A percentile compares a stretch with the other conserved stretches of the same genome.
These are phyloP conservation scores for Nerophis lumbriciformis DNA, from an alignment of 2,113 vertebrate species.

Conservation along the genomic window DNA sequence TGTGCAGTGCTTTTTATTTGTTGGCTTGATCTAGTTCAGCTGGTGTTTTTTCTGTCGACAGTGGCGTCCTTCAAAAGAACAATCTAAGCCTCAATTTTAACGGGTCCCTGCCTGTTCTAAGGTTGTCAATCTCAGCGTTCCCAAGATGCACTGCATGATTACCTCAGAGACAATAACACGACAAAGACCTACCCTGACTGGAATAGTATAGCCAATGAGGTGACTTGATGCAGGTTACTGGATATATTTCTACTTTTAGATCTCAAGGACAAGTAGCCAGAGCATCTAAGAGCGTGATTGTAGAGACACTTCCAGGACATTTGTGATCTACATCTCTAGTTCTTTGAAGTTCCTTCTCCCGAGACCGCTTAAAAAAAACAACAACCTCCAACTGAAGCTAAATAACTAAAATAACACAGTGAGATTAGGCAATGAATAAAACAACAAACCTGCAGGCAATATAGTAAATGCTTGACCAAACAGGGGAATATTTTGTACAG, in stretches of 20 bases:
- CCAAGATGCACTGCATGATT: conserved; percentile 6
- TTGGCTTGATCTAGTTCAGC: conserved; percentile 24
- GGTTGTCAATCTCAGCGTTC: conserved; percentile 22
- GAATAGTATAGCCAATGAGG: conserved; percentile 17
- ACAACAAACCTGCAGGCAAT: conserved; percentile 27
- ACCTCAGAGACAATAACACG: conserved; percentile 14
- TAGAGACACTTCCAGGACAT: conserved; percentile 16
- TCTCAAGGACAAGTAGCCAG: conserved; percentile 16
- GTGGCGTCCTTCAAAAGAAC: conserved; percentile 19
- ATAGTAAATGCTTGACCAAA: conserved; percentile 16
- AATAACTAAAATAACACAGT: conserved; percentile 20
- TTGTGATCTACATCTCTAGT: conserved; percentile 19
- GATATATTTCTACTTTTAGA: conserved; percentile 18
- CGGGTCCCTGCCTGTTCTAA: conserved; percentile 8
- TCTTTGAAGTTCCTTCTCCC: conserved; percentile 25
- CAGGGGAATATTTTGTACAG: neutral
- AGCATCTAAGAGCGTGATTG: conserved; percentile 29
- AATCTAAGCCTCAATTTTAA: conserved; percentile 28
- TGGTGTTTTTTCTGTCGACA: conserved; percentile 11
- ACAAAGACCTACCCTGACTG: conserved; percentile 2
- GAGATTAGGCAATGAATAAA: conserved; percentile 29
- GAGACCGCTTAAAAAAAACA: conserved; percentile 6
- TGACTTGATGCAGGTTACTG: conserved; percentile 18
- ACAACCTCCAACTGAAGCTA: conserved; percentile 20
- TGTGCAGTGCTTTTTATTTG: conserved; percentile 27